Evolutionary conservation across 2,888 invertebrate genomes (phyloP).

Genomic region (Altica lythri): DNA sequence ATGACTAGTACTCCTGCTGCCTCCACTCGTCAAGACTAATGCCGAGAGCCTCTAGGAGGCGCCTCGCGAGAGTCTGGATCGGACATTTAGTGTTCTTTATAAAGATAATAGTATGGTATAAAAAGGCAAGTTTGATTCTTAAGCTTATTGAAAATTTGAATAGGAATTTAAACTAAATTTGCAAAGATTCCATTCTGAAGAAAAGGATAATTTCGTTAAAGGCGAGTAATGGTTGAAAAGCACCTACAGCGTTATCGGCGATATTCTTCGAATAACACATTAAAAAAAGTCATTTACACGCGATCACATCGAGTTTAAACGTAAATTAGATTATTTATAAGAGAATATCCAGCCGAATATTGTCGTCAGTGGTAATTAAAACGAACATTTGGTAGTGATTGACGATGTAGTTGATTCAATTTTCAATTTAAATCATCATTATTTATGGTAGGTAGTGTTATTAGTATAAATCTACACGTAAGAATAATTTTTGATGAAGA

Average conservation of each 20-base stretch:
- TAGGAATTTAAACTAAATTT: too few relatives aligned
- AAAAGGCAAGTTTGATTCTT: too few relatives aligned
- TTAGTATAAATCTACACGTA: background rate
- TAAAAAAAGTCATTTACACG: slow-evolving; percentile 8
- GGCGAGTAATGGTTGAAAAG: slow-evolving; percentile 7
- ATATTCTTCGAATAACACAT: slow-evolving; percentile 1
- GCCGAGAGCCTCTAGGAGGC: too few relatives aligned
- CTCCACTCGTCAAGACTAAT: too few relatives aligned
- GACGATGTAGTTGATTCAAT: background rate
- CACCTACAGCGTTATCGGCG: background rate
- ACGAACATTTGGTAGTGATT: background rate
- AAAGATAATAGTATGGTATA: too few relatives aligned
- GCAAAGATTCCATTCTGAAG: too few relatives aligned
- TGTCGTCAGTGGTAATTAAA: background rate
- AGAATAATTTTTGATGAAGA: background rate
- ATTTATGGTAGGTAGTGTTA: background rate
- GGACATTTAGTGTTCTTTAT: too few relatives aligned
- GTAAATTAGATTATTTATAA: slow-evolving; percentile 2
- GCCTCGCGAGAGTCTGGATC: too few relatives aligned
- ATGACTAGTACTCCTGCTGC: too few relatives aligned
- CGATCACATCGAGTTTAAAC: background rate
- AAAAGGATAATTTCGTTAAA: too few relatives aligned
- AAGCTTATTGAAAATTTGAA: too few relatives aligned
- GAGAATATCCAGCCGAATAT: background rate
- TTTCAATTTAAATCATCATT: background rate